A percentile compares a stretch with the other conserved stretches of the same genome.
Conservation (phyloP, 2,888 invertebrate genomes). For the Drosophila merina region DNA sequence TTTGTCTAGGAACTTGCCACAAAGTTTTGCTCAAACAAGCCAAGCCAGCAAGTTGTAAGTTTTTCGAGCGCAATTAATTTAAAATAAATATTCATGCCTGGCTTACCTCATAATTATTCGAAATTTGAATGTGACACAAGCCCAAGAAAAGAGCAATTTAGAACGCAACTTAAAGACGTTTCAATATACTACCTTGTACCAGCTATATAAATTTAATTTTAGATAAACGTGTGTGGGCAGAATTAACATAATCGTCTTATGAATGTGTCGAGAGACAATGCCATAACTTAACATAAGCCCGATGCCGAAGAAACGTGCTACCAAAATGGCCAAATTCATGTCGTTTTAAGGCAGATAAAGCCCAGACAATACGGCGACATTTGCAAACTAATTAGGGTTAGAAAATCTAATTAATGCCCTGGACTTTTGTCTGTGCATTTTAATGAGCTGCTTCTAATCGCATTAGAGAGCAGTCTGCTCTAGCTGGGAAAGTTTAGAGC, state of each 20-base stretch:
- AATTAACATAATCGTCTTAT: conserved; percentile 66
- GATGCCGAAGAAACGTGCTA: conserved; percentile 6
- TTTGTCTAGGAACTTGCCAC: conserved; percentile 44
- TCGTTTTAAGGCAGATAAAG: conserved; percentile 33
- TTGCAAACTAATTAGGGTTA: conserved; percentile 45
- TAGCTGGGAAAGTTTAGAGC: background rate
- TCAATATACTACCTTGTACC: background rate
- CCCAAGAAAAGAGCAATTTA: background rate
- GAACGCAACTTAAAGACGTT: conserved; percentile 4
- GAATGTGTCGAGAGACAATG: conserved; percentile 17
- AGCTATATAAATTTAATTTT: conserved; percentile 43
- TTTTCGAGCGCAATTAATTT: conserved; percentile 21
- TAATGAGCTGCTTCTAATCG: conserved; percentile 33
- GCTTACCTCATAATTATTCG: background rate
- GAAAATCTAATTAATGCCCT: conserved; percentile 47
- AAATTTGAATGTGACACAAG: background rate
- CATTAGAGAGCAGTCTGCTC: conserved; percentile 23
- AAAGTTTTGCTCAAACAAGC: conserved; percentile 18
- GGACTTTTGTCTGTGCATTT: conserved; percentile 31
- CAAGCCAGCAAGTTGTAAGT: conserved; percentile 13
- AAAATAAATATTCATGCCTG: conserved; percentile 8
- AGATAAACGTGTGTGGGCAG: conserved; percentile 41
- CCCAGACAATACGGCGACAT: conserved; percentile 10
- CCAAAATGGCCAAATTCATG: background rate
- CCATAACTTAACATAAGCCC: conserved; percentile 46